Percentiles rank a stretch among this genome's conserved stretches.
phyloP scores from a whole-genome alignment of 2,797 vertebrate species.

The Spea hammondii region DNA sequence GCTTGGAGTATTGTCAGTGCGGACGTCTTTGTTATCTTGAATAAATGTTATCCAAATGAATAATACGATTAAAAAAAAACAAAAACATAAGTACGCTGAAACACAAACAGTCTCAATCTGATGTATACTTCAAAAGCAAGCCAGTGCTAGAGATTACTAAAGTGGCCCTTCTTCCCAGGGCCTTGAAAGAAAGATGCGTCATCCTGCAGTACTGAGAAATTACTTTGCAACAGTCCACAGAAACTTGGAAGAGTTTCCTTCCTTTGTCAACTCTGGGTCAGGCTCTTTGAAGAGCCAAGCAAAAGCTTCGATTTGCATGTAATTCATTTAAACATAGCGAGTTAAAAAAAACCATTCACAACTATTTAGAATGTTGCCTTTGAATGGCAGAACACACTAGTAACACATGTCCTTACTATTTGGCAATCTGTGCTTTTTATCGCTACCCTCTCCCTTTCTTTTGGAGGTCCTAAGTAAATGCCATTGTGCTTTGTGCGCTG shows the following conservation, averaged over 20 bases:
- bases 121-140: fast-evolving
- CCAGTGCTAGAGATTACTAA: neutral
- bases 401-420: neutral
- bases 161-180: neutral
- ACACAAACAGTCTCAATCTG: neutral
- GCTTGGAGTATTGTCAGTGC: neutral
- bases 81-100: neutral
- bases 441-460: neutral
- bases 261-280: neutral
- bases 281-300: neutral
- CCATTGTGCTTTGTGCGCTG: slow-evolving; percentile 18
- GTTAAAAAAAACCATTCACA: neutral
- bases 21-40: slow-evolving; percentile 20
- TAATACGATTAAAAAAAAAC: neutral
- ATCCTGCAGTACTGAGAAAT: neutral
- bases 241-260: neutral
- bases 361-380: no score
- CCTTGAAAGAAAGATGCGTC: neutral
- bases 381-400: neutral
- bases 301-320: neutral
- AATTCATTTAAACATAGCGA: no score
- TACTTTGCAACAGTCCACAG: neutral
- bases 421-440: neutral
- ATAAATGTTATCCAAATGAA: neutral
- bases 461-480: neutral